Evolutionary conservation across 2,888 invertebrate genomes (phyloP).

Genomic region (Microctonus brassicae): DNA sequence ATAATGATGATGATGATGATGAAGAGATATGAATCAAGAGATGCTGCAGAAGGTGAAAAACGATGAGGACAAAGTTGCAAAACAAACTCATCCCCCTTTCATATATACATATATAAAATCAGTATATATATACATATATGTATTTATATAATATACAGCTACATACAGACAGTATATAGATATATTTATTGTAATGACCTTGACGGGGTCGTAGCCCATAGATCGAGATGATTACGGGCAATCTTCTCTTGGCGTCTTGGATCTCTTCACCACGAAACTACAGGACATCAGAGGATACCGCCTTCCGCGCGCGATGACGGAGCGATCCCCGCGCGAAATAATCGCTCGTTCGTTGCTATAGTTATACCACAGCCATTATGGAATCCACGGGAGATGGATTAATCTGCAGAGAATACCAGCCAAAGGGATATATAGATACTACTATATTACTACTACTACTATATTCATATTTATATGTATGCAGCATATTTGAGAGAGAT

Average conservation of each 20-base stretch:
- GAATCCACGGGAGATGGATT: slow-evolving; percentile 40
- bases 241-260: slow-evolving; percentile 7
- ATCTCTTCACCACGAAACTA: slow-evolving; percentile 26
- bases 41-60: too few relatives aligned
- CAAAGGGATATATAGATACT: slow-evolving; percentile 13
- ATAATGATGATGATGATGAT: not conserved
- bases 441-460: not conserved
- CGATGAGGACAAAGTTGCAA: slow-evolving; percentile 4
- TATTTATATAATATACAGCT: not conserved
- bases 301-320: slow-evolving; percentile 63
- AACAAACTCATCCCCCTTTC: slow-evolving; percentile 2
- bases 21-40: not conserved
- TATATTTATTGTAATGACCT: slow-evolving; percentile 17
- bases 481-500: not conserved
- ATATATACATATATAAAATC: not conserved
- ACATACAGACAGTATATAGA: not conserved
- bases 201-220: slow-evolving; percentile 38
- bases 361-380: slow-evolving; percentile 30
- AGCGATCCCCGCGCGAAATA: slow-evolving; percentile 63
- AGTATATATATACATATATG: not conserved
- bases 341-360: slow-evolving; percentile 54
- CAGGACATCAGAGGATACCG: slow-evolving; percentile 59
- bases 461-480: not conserved
- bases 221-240: slow-evolving; percentile 34
- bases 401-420: slow-evolving; percentile 21